Conservation (phyloP, 1,140 invertebrate species). For the Diorhabda carinulata region DNA sequence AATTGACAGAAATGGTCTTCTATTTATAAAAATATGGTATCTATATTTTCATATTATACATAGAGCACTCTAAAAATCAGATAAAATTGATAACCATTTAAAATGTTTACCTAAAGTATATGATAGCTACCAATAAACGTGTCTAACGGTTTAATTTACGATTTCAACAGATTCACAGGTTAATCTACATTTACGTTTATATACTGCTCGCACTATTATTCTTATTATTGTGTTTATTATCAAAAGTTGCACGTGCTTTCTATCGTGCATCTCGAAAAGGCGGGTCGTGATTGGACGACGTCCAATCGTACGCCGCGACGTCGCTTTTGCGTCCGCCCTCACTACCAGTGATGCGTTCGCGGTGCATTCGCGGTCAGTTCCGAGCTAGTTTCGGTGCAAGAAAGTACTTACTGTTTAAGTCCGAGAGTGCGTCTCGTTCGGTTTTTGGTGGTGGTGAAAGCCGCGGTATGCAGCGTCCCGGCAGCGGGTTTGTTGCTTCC, state of each 20-base stretch:
- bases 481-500: conserved; percentile 36
- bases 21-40: no score
- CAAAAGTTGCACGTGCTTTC: conserved; percentile 5
- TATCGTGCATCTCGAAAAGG: conserved; percentile 17
- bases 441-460: conserved; percentile 17
- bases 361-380: conserved; percentile 25
- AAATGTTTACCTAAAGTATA: no score
- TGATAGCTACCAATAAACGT: no score
- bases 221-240: neutral
- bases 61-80: no score
- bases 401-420: conserved; percentile 15
- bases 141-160: no score
- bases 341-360: conserved; percentile 23
- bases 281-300: conserved; percentile 24
- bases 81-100: no score
- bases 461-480: conserved; percentile 42
- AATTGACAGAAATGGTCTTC: no score
- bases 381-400: conserved; percentile 26
- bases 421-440: conserved; percentile 30
- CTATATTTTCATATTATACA: no score
- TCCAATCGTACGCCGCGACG: conserved; percentile 25
- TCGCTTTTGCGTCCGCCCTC: conserved; percentile 27
- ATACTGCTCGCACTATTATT: no score
- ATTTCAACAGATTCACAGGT: no score
- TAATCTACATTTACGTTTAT: no score